Evolutionary conservation across 2,888 invertebrate genomes (phyloP), one percentile per base, ranked within the genome.

Genomic region (Drosophila anceps): DNA sequence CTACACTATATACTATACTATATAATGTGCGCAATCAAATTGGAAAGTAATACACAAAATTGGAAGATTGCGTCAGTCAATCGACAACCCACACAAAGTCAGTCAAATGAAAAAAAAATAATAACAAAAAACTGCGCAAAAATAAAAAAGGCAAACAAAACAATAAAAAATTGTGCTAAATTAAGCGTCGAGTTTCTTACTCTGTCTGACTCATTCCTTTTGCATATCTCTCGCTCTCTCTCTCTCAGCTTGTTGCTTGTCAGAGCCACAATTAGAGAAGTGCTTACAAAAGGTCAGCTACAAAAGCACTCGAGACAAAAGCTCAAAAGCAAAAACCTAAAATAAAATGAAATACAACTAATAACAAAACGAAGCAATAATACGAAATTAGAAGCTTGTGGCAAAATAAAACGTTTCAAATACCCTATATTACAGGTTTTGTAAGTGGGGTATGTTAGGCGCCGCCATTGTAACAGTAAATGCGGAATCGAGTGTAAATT

Each of bases 351-450:
- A 83, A 78, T 75, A 76, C 65, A 82, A 67, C 69, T 60, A 81
- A 83, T 77, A 81, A 83, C 73, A 88, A 79, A 73, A 70, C 84
- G 79, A 60, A 70, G 72, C 79, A 81, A 86, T 87, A 88, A 73
- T 67, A 68, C 20, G 18, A 88, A 87, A 84, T 88, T 81, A 88
- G 81, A 85, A 86, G 76, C 82, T 84, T 82, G 88, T 81, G 83
- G 81, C 79, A 55, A 86, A 77, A 81, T 87, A 87, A 86, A 89
- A 89, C 80, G 89, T 65, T 88, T 75, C 59, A 15, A 24, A 8
- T 76, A 41, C 76, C 53, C 80, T 50, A n/a, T 43, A 41, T 15
- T 24, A 39, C 4, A 29, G 7, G 2, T 1, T 6, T 6, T 4
- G 15, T 12, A 12, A 13, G 9, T 9, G 8, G 50, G 70, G 44